A percentile compares a stretch with the other conserved stretches of the same genome.
These are phyloP conservation scores for Epinephelus malabaricus DNA, from an alignment of 2,797 vertebrate genomes.

Conservation along the genomic window DNA sequence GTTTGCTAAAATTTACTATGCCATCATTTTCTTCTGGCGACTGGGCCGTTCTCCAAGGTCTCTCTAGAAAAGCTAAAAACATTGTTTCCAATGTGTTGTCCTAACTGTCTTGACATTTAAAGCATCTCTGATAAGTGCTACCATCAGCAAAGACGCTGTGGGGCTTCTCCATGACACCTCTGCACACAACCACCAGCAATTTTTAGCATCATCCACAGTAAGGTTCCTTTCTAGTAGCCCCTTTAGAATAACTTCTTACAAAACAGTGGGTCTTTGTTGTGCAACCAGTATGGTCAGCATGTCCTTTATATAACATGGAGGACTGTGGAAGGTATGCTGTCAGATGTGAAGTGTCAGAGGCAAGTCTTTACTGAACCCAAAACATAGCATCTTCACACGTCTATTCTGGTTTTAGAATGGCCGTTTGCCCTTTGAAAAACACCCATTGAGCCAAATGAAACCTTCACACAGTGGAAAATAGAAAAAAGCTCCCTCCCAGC, in stretches of 20 bases:
- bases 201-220: conserved; percentile 6
- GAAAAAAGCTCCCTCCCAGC: conserved; percentile 41
- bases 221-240: background rate
- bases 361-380: conserved; percentile 36
- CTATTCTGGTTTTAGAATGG: conserved; percentile 39
- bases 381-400: conserved; percentile 48
- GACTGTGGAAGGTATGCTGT: conserved; percentile 22
- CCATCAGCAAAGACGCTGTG: background rate
- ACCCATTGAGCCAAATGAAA: conserved; percentile 50
- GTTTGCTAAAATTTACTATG: too few species aligned
- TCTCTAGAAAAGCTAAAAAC: background rate
- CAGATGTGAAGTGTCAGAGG: conserved; percentile 19
- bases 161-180: conserved; percentile 11
- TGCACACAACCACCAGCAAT: background rate
- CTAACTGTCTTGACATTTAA: conserved; percentile 16
- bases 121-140: conserved; percentile 37
- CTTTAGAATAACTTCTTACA: background rate
- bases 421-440: conserved; percentile 56
- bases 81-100: background rate
- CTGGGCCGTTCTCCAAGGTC: background rate
- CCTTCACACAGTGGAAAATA: conserved; percentile 59
- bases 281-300: conserved; percentile 18
- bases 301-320: conserved; percentile 24
- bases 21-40: too few species aligned
- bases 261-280: background rate